These are phyloP conservation scores for Ardeotis arabs DNA, from an alignment of 2,113 vertebrate genomes.

Conservation along the genomic window DNA sequence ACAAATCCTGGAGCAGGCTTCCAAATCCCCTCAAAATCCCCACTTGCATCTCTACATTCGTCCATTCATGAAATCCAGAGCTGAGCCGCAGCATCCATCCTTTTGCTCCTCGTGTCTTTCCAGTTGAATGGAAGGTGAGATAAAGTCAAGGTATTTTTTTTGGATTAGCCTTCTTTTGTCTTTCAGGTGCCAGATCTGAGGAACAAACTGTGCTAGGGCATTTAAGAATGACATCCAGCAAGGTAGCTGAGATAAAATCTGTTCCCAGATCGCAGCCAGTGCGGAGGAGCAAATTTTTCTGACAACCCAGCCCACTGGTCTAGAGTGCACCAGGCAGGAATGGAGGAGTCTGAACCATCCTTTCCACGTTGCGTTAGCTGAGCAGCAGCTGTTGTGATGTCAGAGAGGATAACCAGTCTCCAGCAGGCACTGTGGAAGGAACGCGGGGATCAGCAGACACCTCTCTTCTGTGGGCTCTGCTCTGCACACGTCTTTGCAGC, in stretches of 20 bases:
- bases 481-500: not conserved
- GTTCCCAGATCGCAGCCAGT: not conserved
- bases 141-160: not conserved
- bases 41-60: conserved; percentile 5
- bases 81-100: not conserved
- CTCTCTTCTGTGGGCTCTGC: not conserved
- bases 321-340: not conserved
- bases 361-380: not conserved
- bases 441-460: not conserved
- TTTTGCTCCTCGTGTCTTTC: not conserved
- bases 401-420: not conserved
- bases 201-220: not conserved
- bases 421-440: not conserved
- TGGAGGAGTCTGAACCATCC: not conserved
- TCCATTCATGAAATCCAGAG: conserved; percentile 62
- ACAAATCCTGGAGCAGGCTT: conserved; percentile 57
- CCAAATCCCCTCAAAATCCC: conserved; percentile 64
- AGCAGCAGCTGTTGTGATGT: not conserved
- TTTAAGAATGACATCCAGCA: not conserved
- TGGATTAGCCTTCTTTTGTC: not conserved
- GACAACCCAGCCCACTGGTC: not conserved
- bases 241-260: not conserved
- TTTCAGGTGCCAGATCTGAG: not conserved
- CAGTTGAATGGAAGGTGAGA: conserved; percentile 10
- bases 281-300: not conserved